These are phyloP conservation scores for Arctocebus calabarensis DNA, from an alignment of 2,797 vertebrate genomes.

Conservation along the genomic window DNA sequence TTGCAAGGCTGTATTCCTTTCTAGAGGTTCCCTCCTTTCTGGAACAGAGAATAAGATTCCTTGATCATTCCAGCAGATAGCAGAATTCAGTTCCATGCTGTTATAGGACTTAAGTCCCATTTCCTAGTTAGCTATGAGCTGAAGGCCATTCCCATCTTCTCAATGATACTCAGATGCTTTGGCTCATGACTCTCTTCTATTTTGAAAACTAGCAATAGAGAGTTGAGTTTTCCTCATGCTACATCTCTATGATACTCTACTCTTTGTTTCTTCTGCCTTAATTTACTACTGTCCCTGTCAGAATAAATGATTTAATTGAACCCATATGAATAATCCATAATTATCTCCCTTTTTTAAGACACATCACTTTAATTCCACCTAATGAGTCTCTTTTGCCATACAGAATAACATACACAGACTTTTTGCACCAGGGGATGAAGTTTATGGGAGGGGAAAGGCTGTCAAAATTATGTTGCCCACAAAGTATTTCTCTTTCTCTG, in stretches of 20 bases:
- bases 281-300: slow-evolving; percentile 2
- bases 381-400: background rate
- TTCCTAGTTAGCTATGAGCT: slow-evolving; percentile 4
- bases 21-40: background rate
- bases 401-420: background rate
- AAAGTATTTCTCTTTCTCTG: slow-evolving; percentile 27
- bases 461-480: slow-evolving; percentile 4
- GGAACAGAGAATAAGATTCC: background rate
- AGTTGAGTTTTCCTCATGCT: background rate
- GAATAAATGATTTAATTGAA: background rate
- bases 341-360: slow-evolving; percentile 31
- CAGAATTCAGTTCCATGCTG: background rate
- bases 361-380: slow-evolving; percentile 10
- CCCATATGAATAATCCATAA: background rate
- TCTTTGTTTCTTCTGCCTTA: background rate
- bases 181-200: background rate
- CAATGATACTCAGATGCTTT: background rate
- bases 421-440: background rate
- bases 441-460: background rate
- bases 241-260: background rate
- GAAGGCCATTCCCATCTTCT: background rate
- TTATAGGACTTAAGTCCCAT: background rate
- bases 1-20: background rate
- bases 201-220: slow-evolving; percentile 45
- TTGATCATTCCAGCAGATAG: background rate